A percentile compares a stretch with the other conserved stretches of the same genome.
Conservation (phyloP, 2,888 invertebrate genomes). For the Smittia sp. region DNA sequence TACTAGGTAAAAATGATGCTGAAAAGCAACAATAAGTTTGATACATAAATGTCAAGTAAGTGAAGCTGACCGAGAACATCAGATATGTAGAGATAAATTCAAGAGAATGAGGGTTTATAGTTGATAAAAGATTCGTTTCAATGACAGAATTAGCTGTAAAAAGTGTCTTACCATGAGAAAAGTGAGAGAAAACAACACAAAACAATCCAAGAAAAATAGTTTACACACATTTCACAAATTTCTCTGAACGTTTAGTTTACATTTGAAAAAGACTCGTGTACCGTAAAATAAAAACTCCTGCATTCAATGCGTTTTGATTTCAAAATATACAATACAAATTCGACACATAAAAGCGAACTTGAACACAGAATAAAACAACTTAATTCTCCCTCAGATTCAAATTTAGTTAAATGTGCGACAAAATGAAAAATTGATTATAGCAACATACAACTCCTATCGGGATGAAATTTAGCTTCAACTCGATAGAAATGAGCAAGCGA, state of each 20-base stretch:
- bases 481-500: not conserved
- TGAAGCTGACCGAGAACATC: not conserved
- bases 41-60: too few species aligned
- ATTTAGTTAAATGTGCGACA: constrained; percentile 6
- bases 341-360: not conserved
- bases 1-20: constrained; percentile 31
- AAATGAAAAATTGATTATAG: constrained; percentile 4
- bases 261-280: too few species aligned
- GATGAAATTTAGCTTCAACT: not conserved
- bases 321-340: too few species aligned
- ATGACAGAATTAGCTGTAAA: constrained; percentile 41
- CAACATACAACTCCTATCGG: not conserved
- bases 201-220: not conserved
- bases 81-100: too few species aligned
- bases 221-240: too few species aligned
- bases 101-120: not conserved
- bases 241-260: too few species aligned
- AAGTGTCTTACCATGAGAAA: constrained; percentile 40
- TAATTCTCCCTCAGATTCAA: not conserved
- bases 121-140: not conserved
- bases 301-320: too few species aligned
- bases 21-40: too few species aligned
- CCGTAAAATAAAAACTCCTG: too few species aligned
- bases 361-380: not conserved
- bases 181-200: not conserved